These are phyloP conservation scores for Remorina albescens DNA, from an alignment of 2,797 vertebrate species.

Conservation along the genomic window DNA sequence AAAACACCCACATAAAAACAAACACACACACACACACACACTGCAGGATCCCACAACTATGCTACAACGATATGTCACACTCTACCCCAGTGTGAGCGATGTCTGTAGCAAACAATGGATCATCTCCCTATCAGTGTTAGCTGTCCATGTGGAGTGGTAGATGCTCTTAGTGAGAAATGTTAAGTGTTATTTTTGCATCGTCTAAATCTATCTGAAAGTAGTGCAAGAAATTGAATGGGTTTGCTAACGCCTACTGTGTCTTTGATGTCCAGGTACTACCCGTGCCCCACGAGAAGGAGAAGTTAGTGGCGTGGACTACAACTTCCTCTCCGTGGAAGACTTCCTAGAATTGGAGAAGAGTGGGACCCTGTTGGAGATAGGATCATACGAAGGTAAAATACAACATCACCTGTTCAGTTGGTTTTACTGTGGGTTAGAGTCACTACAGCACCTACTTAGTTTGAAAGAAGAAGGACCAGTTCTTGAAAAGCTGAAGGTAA, in stretches of 20 bases:
- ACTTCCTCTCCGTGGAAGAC: constrained; percentile 94
- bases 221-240: background rate
- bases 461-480: too few relatives aligned
- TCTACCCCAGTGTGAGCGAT: constrained; percentile 57
- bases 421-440: background rate
- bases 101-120: constrained; percentile 37
- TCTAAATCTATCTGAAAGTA: background rate
- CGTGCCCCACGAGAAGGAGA: constrained; percentile 95
- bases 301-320: constrained; percentile 97
- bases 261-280: constrained; percentile 91
- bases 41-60: constrained; percentile 67
- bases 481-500: too few relatives aligned
- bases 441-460: background rate
- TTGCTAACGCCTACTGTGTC: constrained; percentile 34
- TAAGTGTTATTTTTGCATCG: background rate
- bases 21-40: constrained; percentile 57
- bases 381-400: constrained; percentile 94
- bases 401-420: background rate
- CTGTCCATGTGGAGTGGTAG: background rate
- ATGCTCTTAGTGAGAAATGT: background rate
- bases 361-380: constrained; percentile 96
- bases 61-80: constrained; percentile 60
- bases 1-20: constrained; percentile 32
- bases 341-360: constrained; percentile 94
- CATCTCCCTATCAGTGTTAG: background rate